Percentiles rank a stretch among this genome's conserved stretches.
These are phyloP conservation scores for Strix aluco DNA, from an alignment of 2,113 vertebrate species.

Conservation along the genomic window DNA sequence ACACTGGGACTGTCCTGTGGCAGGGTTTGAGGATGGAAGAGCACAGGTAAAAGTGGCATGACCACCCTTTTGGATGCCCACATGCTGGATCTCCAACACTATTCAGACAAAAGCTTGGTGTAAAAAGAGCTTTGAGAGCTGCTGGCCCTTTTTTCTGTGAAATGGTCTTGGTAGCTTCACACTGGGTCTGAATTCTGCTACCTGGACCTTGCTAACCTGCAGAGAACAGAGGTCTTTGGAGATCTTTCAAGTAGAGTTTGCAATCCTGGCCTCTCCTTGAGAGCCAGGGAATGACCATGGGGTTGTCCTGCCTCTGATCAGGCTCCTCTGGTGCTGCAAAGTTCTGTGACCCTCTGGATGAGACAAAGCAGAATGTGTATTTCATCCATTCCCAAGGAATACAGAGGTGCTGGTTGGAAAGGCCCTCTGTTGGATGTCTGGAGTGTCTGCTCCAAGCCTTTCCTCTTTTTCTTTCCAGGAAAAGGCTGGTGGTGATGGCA, in stretches of 20 bases:
- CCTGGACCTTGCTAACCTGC: neutral
- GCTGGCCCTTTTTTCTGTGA: neutral
- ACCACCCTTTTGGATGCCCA: neutral
- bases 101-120: neutral
- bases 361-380: neutral
- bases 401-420: neutral
- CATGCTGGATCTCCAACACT: neutral
- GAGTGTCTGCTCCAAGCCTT: neutral
- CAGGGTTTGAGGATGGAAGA: neutral
- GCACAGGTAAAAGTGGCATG: neutral
- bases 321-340: neutral
- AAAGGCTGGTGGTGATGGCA: neutral
- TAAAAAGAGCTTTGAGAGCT: neutral
- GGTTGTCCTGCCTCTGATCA: neutral
- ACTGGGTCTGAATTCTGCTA: neutral
- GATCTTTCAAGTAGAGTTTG: neutral
- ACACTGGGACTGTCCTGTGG: too few species aligned
- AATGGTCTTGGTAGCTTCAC: neutral
- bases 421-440: neutral
- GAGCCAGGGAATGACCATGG: neutral
- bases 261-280: neutral
- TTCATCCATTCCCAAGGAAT: neutral
- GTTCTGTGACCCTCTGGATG: neutral
- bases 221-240: neutral
- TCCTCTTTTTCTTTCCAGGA: neutral